Conservation (phyloP, 2,888 invertebrate species). For the Meandrusa payeni region DNA sequence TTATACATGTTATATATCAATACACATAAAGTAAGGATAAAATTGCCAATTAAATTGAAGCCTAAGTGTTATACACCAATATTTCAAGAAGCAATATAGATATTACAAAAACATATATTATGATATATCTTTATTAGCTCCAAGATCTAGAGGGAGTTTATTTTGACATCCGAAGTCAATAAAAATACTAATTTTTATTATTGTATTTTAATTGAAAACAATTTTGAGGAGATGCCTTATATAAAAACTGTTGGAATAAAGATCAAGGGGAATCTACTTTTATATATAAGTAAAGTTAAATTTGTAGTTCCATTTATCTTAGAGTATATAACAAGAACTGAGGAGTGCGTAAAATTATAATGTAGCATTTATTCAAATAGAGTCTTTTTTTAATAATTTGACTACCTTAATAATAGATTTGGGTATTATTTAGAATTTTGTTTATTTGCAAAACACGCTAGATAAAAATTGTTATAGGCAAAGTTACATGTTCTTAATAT, state of each 20-base stretch:
- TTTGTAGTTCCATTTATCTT: conserved; percentile 9
- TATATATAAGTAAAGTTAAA: conserved; percentile 16
- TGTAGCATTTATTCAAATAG: too few species aligned
- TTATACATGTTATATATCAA: conserved; percentile 9
- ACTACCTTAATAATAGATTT: too few species aligned
- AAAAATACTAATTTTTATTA: neutral
- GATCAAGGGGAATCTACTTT: conserved; percentile 9
- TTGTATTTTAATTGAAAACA: conserved; percentile 5
- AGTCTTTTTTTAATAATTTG: too few species aligned
- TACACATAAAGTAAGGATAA: conserved; percentile 6
- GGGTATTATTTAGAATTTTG: neutral
- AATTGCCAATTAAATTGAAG: conserved; percentile 18
- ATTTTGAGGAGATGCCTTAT: conserved; percentile 12
- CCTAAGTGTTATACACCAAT: conserved; percentile 13
- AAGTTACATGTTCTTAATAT: conserved; percentile 3
- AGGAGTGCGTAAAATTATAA: conserved; percentile 5
- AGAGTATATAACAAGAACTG: conserved; percentile 1
- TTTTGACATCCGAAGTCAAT: conserved; percentile 2
- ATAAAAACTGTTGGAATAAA: conserved; percentile 1
- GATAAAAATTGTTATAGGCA: conserved; percentile 1
- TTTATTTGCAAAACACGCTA: conserved; percentile 14
- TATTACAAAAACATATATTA: conserved; percentile 1
- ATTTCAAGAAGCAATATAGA: conserved; percentile 19
- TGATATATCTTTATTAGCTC: neutral
- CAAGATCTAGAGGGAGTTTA: neutral